phyloP scores from a whole-genome alignment of 2,113 vertebrate genomes.

The Fulica atra region DNA sequence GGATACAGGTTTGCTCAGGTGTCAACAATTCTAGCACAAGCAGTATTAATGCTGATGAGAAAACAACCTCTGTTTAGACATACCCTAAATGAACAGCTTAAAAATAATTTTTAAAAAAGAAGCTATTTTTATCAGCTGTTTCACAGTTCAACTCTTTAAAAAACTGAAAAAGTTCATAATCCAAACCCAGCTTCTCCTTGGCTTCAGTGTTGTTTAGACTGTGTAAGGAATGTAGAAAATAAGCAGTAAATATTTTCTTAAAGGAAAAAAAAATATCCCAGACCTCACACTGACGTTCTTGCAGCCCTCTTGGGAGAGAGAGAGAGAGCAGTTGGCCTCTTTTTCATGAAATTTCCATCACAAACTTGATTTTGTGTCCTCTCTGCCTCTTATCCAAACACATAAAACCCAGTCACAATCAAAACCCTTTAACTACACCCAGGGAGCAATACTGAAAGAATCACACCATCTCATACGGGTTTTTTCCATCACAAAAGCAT shows the following conservation, averaged over 20 bases:
- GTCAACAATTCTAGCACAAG: not conserved
- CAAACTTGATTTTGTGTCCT: not conserved
- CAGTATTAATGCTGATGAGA: not conserved
- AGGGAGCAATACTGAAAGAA: not conserved
- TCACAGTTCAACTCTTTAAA: not conserved
- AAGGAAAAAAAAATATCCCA: not conserved
- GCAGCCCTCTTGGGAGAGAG: not conserved
- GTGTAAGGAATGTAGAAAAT: constrained; percentile 38
- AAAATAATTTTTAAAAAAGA: not conserved
- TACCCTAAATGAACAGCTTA: not conserved
- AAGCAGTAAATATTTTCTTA: constrained; percentile 54
- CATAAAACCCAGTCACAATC: not conserved
- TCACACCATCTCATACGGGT: not conserved
- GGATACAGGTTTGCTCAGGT: not conserved
- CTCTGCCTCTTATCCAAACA: not conserved
- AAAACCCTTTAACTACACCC: not conserved
- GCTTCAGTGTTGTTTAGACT: constrained; percentile 38
- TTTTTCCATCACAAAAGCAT: not conserved
- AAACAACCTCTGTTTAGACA: not conserved
- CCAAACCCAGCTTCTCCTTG: constrained; percentile 3
- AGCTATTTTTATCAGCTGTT: not conserved
- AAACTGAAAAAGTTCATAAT: not conserved
- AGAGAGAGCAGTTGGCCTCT: not conserved
- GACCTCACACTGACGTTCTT: not conserved
- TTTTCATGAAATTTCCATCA: constrained; percentile 27